Evolutionary conservation across 2,888 invertebrate genomes (phyloP), one percentile per base, ranked within the genome.

Genomic region (Strigamia transsilvanica): DNA sequence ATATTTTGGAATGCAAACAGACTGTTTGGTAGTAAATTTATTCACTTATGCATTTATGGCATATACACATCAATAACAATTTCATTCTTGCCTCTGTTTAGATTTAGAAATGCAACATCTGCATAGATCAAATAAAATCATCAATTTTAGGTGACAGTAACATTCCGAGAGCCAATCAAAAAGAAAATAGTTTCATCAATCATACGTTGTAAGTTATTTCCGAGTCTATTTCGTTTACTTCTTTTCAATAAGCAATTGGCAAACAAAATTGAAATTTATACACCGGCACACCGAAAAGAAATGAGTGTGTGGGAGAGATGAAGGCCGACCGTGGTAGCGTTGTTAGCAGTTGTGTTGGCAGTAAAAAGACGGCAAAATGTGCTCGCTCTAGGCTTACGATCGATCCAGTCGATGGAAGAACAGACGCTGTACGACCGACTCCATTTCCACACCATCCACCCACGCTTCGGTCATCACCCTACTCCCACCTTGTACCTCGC

Each of bases 181-280:
- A 56, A 56, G n/a, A 21, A 18, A 56, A 56, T 56, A 56, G 56
- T 56, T 56, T 56, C 56, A 56, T 56, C 56, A 56, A 56, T 56
- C 56, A 56, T 56, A 56, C 56, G 56, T 56, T 27, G 7, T 56
- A 56, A 56, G 56, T 56, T 56, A 56, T 56, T 56, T 56, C 56
- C 56, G 56, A 56, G 56, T 56, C 56, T 56, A 56, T 56, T 56
- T 18, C 56, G 21, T 56, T 56, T 56, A 56, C 56, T 56, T 56
- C 56, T 56, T 56, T 56, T 56, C 56, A 56, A 56, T 56, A 56
- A 56, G 56, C 56, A 56, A 56, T 56, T 56, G 56, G 56, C 56
- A 56, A 56, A 56, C 56, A 56, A 56, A 56, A 56, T 56, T 56
- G 56, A 56, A 56, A 56, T 56, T 56, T 56, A 56, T 56, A 56